Evolutionary conservation across 1,140 invertebrate species (phyloP).

Genomic region (Papilio machaon): DNA sequence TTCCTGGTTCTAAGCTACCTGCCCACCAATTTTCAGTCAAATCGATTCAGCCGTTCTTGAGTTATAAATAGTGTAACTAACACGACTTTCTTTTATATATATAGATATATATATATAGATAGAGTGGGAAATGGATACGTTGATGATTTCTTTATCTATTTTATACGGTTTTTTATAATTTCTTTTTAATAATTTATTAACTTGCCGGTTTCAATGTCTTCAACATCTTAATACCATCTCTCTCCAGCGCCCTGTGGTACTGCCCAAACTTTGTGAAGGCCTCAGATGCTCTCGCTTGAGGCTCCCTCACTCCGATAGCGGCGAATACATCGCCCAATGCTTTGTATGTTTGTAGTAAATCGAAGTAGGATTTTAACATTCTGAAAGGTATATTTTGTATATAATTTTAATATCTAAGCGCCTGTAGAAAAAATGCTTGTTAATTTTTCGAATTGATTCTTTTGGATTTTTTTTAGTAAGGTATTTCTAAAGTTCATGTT

Average conservation of each 20-base stretch:
- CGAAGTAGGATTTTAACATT: slow-evolving; percentile 84
- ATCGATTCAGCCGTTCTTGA: no score
- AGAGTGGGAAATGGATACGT: no score
- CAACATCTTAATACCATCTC: slow-evolving; percentile 94
- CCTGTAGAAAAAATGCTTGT: background rate
- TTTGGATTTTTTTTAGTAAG: no score
- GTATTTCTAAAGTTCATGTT: no score
- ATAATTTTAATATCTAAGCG: slow-evolving; percentile 3
- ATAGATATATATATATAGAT: no score
- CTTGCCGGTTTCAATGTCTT: slow-evolving; percentile 95
- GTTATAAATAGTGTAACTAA: no score
- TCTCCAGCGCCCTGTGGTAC: slow-evolving; percentile 96
- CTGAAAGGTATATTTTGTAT: slow-evolving; percentile 57
- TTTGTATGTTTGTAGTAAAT: slow-evolving; percentile 85
- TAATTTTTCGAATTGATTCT: background rate
- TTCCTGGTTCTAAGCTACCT: no score
- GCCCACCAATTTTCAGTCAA: no score
- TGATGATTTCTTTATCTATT: no score
- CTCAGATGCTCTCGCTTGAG: slow-evolving; percentile 96
- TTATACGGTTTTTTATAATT: background rate
- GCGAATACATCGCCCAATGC: slow-evolving; percentile 97
- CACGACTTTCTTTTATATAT: no score
- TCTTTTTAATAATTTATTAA: background rate
- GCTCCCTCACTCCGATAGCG: slow-evolving; percentile 96
- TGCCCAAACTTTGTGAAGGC: slow-evolving; percentile 98